A percentile compares a stretch with the other conserved stretches of the same genome.
These are phyloP conservation scores for Apodemia hepburni DNA, from an alignment of 2,888 invertebrate species.

Conservation along the genomic window DNA sequence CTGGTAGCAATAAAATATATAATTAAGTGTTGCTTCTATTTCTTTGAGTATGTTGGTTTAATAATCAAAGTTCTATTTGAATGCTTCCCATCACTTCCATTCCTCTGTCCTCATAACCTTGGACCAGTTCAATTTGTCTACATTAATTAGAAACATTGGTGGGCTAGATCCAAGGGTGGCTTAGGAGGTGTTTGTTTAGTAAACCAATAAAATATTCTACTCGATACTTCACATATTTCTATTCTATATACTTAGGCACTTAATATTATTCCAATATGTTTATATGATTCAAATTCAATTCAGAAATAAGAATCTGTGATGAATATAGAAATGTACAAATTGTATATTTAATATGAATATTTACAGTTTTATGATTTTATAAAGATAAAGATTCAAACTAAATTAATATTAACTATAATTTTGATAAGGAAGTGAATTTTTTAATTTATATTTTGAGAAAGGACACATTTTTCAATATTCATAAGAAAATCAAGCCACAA, in stretches of 20 bases:
- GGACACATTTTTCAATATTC: background rate
- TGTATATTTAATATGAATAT: background rate
- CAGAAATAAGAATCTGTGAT: background rate
- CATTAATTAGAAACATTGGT: no score
- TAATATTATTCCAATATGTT: background rate
- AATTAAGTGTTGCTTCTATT: no score
- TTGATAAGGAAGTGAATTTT: background rate
- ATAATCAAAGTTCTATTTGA: no score
- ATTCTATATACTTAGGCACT: constrained; percentile 3
- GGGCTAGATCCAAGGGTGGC: no score
- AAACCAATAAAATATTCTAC: background rate
- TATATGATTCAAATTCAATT: background rate
- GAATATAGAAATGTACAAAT: constrained; percentile 1
- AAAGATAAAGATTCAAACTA: background rate
- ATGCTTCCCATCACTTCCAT: no score
- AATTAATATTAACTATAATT: background rate
- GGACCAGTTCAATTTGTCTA: no score
- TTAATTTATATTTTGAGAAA: no score
- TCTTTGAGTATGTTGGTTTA: no score
- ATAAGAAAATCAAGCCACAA: background rate
- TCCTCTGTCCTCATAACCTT: no score
- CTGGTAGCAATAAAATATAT: no score
- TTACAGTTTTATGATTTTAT: background rate
- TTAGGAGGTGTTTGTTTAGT: no score
- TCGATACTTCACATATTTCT: background rate